A percentile compares a stretch with the other conserved stretches of the same genome.
These are phyloP conservation scores for Pasiphila rectangulata DNA, from an alignment of 2,888 invertebrate species.

Conservation along the genomic window DNA sequence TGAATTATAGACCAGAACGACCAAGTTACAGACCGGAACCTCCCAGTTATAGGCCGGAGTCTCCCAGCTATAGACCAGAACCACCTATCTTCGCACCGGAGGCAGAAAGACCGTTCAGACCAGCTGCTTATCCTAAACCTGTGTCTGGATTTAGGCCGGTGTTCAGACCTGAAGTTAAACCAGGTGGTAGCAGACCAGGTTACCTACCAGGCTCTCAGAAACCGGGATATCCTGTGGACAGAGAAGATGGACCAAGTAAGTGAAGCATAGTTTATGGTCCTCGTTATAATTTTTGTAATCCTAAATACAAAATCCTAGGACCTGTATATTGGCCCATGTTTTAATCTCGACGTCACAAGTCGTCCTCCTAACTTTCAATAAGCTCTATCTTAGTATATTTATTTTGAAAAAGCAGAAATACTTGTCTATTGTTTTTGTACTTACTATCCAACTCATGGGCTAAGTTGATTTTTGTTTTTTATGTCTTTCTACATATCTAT, in stretches of 20 bases:
- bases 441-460: too few species aligned
- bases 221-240: conserved; percentile 47
- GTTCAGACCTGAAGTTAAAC: conserved; percentile 19
- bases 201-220: conserved; percentile 32
- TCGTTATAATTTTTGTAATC: too few species aligned
- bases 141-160: conserved; percentile 17
- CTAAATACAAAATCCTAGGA: too few species aligned
- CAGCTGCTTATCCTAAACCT: conserved; percentile 21
- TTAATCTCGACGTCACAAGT: too few species aligned
- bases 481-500: too few species aligned
- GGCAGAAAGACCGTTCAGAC: conserved; percentile 23
- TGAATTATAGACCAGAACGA: conserved; percentile 22
- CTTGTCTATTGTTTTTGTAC: too few species aligned
- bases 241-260: conserved; percentile 55
- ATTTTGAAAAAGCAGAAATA: too few species aligned
- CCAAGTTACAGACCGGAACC: conserved; percentile 31
- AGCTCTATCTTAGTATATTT: too few species aligned
- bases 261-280: conserved; percentile 20
- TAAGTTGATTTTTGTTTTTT: too few species aligned
- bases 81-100: conserved; percentile 26
- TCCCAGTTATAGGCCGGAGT: conserved; percentile 33
- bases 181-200: conserved; percentile 24
- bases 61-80: conserved; percentile 14
- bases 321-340: too few species aligned
- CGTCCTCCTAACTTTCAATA: too few species aligned